A percentile compares a stretch with the other conserved stretches of the same genome.
Evolutionary conservation across 2,797 vertebrate genomes (phyloP).

Genomic region (Pangasius krempfi): DNA sequence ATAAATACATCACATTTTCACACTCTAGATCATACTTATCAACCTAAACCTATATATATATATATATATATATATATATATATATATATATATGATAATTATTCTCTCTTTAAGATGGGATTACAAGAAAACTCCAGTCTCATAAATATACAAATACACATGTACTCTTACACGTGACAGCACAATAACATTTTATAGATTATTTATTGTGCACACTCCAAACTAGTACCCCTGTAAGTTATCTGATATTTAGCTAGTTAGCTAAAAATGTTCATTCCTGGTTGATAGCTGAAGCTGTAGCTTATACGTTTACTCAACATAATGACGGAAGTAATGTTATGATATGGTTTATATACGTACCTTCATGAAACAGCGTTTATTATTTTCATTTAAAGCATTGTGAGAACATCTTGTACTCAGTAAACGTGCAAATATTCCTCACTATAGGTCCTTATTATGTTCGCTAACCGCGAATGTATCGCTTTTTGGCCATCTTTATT

Average conservation of each 20-base stretch:
- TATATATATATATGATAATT: too few species aligned
- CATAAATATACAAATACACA: neutral
- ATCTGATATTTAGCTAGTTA: neutral
- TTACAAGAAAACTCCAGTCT: neutral
- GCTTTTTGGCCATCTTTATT: slow-evolving; percentile 5
- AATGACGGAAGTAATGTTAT: neutral
- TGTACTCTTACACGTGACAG: neutral
- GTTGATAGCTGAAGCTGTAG: neutral
- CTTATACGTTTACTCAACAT: neutral
- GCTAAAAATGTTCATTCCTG: neutral
- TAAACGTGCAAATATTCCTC: neutral
- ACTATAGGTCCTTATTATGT: too few species aligned
- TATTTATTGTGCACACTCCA: too few species aligned
- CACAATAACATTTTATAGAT: neutral
- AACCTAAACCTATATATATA: neutral
- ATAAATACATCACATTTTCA: neutral
- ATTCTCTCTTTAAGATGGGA: neutral
- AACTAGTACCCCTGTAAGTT: neutral
- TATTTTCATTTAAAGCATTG: neutral
- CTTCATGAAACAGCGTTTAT: neutral
- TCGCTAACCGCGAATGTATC: neutral
- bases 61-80: too few species aligned
- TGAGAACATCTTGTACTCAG: neutral
- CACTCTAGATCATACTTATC: neutral
- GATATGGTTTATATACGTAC: slow-evolving; percentile 11